These are phyloP conservation scores for Chrysopa pallens DNA, from an alignment of 1,140 invertebrate species.

Conservation along the genomic window DNA sequence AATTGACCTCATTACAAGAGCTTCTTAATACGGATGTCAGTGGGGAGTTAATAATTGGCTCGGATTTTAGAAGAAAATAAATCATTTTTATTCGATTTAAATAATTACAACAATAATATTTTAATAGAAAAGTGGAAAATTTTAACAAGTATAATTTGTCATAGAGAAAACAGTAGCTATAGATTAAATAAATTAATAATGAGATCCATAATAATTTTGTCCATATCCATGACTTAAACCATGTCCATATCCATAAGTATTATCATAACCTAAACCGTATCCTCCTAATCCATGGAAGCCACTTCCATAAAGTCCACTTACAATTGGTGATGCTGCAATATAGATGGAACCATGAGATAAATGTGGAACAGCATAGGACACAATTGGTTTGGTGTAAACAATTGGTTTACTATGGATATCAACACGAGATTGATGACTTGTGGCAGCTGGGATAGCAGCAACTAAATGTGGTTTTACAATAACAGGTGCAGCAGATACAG, in stretches of 20 bases:
- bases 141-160: too few relatives aligned
- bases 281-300: too few relatives aligned
- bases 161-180: too few relatives aligned
- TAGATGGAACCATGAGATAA: too few relatives aligned
- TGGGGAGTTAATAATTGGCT: too few relatives aligned
- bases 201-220: neutral
- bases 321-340: too few relatives aligned
- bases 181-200: neutral
- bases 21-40: too few relatives aligned
- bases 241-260: neutral
- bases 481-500: neutral
- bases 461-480: neutral
- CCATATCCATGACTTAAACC: slow-evolving; percentile 2
- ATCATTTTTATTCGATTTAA: neutral
- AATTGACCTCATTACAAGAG: too few relatives aligned
- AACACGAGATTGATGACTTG: neutral
- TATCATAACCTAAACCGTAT: too few relatives aligned
- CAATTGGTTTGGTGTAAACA: slow-evolving; percentile 2
- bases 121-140: too few relatives aligned
- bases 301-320: too few relatives aligned
- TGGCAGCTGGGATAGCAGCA: neutral
- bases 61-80: too few relatives aligned
- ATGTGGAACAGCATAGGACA: slow-evolving; percentile 4
- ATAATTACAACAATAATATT: slow-evolving; percentile 2
- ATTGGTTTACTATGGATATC: neutral